Base-by-base conservation (phyloP, 2,888 invertebrate species). In the Acrocera orbiculus region DNA sequence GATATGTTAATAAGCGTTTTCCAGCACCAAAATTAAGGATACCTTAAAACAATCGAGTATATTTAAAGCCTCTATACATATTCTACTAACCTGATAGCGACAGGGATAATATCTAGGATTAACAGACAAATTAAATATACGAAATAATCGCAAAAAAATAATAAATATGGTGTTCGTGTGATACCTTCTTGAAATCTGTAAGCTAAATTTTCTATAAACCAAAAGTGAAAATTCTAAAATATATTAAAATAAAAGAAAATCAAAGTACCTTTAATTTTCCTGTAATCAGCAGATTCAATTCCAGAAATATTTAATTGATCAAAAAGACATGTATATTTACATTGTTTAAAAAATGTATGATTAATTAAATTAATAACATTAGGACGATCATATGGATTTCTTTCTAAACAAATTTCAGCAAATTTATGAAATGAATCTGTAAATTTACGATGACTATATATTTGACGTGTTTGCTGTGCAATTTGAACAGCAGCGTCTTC, bases 381-480 rank as follows among this genome's bases (percentile, higher is more conserved):
- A 30, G 83, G 82, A 31, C 85, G 64, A 50, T 69, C 65, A n/a
- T 63, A 61, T 1, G 79, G 71, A 40, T 76, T 75, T 40, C 67
- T 64, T 47, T 75, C 72, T 45, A 83, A 58, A 48, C 82, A 76
- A 39, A 73, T 55, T 44, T 79, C 78, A 33, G 76, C 70, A 47
- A 87, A 66, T 44, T 77, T 71, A 54, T 89, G 87, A 56, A 87
- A 79, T 45, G 70, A 62, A 43, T 77, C 75, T 3, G 76, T 70
- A 42, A 87, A 80, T 43, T 69, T 67, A 37, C 83, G 61, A 32
- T 66, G 60, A 2, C 66, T 60, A 49, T 69, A 71, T 30, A 65
- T 56, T 29, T 61, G 63, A 4, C 65, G 58, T 40, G 65, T 52
- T 39, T 54, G 52, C 5, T 40, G 39, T 20, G 47, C 46, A 31